Evolutionary conservation across 2,797 vertebrate genomes (phyloP).

Genomic region (Ceyx erithaca): DNA sequence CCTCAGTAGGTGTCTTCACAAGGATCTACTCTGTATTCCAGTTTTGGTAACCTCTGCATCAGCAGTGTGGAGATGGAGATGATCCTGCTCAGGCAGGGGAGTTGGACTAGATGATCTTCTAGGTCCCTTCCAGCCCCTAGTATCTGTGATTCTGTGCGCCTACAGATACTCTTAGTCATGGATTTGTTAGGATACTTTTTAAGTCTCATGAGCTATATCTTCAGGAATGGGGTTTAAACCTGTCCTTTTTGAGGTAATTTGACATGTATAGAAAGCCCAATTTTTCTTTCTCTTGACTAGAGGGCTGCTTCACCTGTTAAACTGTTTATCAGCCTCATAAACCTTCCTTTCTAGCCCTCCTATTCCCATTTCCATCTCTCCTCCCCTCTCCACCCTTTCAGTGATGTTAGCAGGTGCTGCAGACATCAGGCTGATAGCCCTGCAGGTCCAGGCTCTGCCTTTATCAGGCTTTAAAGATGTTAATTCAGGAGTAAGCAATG

Average conservation of each 20-base stretch:
- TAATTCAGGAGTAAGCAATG: constrained; percentile 33
- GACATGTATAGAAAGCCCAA: background rate
- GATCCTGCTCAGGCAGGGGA: background rate
- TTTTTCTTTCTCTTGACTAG: background rate
- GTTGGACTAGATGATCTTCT: no score
- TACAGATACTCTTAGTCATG: constrained; percentile 31
- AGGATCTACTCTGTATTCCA: background rate
- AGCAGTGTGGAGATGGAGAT: fast-evolving
- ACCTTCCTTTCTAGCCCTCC: constrained; percentile 6
- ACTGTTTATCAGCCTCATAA: constrained; percentile 1
- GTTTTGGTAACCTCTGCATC: background rate
- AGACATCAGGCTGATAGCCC: constrained; percentile 1
- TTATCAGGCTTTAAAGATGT: constrained; percentile 2
- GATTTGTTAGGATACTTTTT: constrained; percentile 49
- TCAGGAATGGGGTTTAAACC: constrained; percentile 11
- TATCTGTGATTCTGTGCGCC: background rate
- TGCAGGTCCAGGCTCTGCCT: background rate
- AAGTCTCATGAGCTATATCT: constrained; percentile 24
- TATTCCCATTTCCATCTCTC: background rate
- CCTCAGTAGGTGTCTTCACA: background rate
- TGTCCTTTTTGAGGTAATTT: constrained; percentile 20
- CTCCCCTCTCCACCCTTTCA: background rate
- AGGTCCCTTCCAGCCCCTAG: no score
- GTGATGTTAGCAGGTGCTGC: background rate
- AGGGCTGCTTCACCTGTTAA: background rate